Base-by-base conservation (phyloP, 1,140 invertebrate genomes). In the Danaus plexippus region DNA sequence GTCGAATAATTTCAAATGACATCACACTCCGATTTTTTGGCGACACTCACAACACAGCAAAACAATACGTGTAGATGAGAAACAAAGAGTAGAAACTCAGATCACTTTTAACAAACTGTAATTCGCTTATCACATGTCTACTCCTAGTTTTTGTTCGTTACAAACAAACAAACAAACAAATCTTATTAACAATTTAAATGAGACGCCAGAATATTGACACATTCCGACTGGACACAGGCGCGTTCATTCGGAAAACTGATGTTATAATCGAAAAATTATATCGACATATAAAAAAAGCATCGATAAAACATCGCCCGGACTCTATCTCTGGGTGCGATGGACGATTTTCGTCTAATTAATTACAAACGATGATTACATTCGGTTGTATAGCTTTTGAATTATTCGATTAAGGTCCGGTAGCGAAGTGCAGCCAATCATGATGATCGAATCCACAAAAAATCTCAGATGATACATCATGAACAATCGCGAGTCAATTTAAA, bases 221-320 rank as follows among this genome's bases (percentile, higher is more conserved):
- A 15, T 15, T 15, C 61, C 57, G 64, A 69, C 64, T 64, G 67
- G 47, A 53, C 66, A 48, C 47, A 52, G 57, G 60, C 72, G 77
- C 75, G 77, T 80, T 74, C 74, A 57, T 64, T 60, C 64, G 69
- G 63, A 78, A 75, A 77, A 71, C 66, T 61, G 69, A 73, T 63
- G 63, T 57, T 65, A 67, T 73, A 73, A 71, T 71, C 66, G 64
- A 71, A 73, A 67, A 65, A 51, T 66, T 61, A 63, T 66, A 69
- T 73, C 63, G 71, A 69, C 67, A 69, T 63, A 54, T 11, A 59
- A 65, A 22, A 11, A 3, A 15, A 8, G 12, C 2, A 6, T 43
- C 18, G 10, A 43, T 42, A 10, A 15, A 11, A 47, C 15, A 47
- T 47, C 47, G 43, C 13, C 43, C 2, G 9, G 51, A 46, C 45